Conservation (phyloP, 2,797 vertebrate species). For the Neosilurus mollespiculum region DNA sequence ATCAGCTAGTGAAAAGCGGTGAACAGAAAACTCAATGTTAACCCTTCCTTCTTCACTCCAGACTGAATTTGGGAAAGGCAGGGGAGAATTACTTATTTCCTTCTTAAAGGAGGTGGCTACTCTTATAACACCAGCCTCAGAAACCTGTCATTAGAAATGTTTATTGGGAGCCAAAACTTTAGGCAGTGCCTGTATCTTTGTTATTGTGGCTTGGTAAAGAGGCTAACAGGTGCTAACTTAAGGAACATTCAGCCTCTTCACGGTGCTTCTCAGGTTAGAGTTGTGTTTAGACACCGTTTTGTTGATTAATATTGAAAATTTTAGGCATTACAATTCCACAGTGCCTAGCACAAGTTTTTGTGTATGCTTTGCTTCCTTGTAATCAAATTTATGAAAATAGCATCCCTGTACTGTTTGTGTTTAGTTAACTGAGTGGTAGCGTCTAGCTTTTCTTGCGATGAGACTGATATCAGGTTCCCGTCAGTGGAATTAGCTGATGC, state of each 20-base stretch:
- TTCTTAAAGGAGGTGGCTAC: too few species aligned
- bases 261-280: neutral
- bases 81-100: too few species aligned
- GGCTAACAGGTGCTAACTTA: neutral
- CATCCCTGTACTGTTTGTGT: neutral
- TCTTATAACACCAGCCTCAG: too few species aligned
- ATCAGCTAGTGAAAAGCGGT: too few species aligned
- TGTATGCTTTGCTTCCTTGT: neutral
- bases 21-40: too few species aligned
- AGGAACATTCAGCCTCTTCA: neutral
- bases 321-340: too few species aligned
- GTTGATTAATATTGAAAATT: neutral
- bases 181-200: too few species aligned
- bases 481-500: neutral
- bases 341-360: neutral
- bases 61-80: too few species aligned
- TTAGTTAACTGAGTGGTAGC: neutral
- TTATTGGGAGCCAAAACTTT: too few species aligned
- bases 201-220: neutral
- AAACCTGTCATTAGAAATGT: too few species aligned
- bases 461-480: neutral
- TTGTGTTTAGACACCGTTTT: neutral
- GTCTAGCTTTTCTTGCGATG: neutral
- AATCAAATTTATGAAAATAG: constrained; percentile 13
- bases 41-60: too few species aligned